Conservation (phyloP, 2,797 vertebrate genomes). For the Acanthis flammea region DNA sequence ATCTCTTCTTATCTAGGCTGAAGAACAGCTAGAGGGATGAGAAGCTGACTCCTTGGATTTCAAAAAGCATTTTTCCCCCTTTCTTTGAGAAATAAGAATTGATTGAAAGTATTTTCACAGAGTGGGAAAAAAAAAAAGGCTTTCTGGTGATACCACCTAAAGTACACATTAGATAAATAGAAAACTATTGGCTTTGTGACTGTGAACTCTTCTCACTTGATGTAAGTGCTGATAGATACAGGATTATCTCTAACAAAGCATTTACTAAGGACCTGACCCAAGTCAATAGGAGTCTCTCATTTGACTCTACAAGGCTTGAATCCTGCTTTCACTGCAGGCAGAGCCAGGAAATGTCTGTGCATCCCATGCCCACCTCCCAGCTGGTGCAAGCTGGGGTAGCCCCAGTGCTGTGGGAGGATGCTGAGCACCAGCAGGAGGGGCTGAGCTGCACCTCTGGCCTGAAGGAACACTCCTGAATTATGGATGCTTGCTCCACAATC, state of each 20-base stretch:
- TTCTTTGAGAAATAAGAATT: conserved; percentile 72
- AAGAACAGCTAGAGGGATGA: conserved; percentile 76
- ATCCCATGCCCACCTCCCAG: not conserved
- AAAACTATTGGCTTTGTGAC: conserved; percentile 67
- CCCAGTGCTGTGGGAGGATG: not conserved
- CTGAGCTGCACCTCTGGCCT: not conserved
- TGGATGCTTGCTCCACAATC: not conserved
- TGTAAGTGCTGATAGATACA: conserved; percentile 62
- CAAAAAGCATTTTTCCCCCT: conserved; percentile 72
- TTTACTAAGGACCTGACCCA: conserved; percentile 49
- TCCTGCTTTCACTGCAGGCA: not conserved
- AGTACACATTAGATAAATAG: conserved; percentile 66
- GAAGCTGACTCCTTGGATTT: conserved; percentile 81
- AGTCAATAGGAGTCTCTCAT: conserved; percentile 29
- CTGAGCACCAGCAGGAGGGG: not conserved
- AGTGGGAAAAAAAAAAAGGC: not conserved
- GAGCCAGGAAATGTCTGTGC: not conserved
- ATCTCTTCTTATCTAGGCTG: conserved; percentile 84
- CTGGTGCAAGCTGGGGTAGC: too few relatives aligned
- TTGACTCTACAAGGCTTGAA: not conserved
- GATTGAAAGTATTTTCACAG: conserved; percentile 68
- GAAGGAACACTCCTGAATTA: not conserved
- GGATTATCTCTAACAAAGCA: conserved; percentile 55
- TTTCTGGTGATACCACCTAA: conserved; percentile 64
- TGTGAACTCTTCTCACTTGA: conserved; percentile 56